Evolutionary conservation across 2,888 invertebrate species (phyloP).

Genomic region (Folsomia candida): DNA sequence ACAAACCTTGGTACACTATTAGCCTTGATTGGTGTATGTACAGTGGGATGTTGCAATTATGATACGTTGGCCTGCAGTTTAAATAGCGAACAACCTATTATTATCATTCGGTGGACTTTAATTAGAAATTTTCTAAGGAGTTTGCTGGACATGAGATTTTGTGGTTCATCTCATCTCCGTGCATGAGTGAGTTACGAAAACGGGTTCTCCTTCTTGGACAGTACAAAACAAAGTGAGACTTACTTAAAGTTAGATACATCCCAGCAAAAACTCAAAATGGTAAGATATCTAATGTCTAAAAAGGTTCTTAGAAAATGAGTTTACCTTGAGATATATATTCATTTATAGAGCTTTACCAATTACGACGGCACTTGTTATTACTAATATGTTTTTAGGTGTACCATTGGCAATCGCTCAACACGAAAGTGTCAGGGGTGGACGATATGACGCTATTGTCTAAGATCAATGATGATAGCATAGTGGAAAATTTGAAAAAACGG

Average conservation of each 20-base stretch:
- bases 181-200: no score
- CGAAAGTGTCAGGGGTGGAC: slow-evolving; percentile 67
- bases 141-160: no score
- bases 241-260: no score
- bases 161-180: no score
- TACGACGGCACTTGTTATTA: neutral
- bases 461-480: slow-evolving; percentile 63
- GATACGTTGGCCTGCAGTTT: neutral
- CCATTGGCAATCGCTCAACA: slow-evolving; percentile 70
- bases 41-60: neutral
- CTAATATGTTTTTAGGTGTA: slow-evolving; percentile 57
- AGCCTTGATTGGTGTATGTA: slow-evolving; percentile 1
- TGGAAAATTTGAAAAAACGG: slow-evolving; percentile 66
- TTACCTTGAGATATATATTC: neutral
- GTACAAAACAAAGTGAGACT: no score
- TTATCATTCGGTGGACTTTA: neutral
- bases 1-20: neutral
- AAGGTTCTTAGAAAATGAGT: neutral
- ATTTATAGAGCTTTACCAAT: neutral
- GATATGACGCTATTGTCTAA: slow-evolving; percentile 68
- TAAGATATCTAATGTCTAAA: neutral
- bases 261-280: neutral
- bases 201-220: no score
- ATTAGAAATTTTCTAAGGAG: no score
- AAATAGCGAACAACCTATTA: no score